Base-by-base conservation (phyloP, 1,140 invertebrate species). In the Anastrepha ludens region DNA sequence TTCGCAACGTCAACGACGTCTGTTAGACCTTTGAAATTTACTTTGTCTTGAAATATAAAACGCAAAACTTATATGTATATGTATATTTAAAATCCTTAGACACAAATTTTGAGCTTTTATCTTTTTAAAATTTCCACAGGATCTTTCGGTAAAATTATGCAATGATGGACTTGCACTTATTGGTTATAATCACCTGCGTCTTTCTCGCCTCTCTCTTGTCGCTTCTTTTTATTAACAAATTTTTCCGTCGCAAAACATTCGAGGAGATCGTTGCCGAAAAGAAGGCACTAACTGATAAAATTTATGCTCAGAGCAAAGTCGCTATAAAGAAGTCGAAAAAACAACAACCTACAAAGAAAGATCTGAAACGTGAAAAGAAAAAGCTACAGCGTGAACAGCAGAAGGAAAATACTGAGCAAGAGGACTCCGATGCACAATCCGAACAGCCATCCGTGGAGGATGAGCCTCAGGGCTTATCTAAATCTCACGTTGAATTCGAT, bases 31-130 rank as follows among this genome's bases (percentile, higher is more conserved):
- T 55, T 55, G 50, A 55, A 55, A 55, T 11, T 11, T 55, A 11
- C 50, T 55, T 8, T 2, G 11, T 8, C 50, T 55, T 55, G 6
- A 55, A 8, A 55, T 55, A 55, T 55, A 55, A 55, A 55, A 55
- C 6, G 11, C 60, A 9, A 62, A 13, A 62, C 60, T 15, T 62
- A n/a, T 62, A 98, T 98, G 90, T 91, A 94, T 50, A 17, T 3
- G 5, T 85, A 44, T 44, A 55, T 50, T 85, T 29, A 29, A 29
- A 29, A 29, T 29, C 29, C 29, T 29, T 29, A 29, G 29, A 29
- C 29, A 29, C 29, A 29, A 44, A 50, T 44, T 55, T 85, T 39
- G 3, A 29, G 20, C 39, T 74, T 74, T 74, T 41, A 5, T 74
- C 20, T 74, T 74, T 39, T 74, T 15, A 55, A 8, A 15, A 47